These are phyloP conservation scores for Zosterops borbonicus DNA, from an alignment of 2,113 vertebrate genomes.

Conservation along the genomic window DNA sequence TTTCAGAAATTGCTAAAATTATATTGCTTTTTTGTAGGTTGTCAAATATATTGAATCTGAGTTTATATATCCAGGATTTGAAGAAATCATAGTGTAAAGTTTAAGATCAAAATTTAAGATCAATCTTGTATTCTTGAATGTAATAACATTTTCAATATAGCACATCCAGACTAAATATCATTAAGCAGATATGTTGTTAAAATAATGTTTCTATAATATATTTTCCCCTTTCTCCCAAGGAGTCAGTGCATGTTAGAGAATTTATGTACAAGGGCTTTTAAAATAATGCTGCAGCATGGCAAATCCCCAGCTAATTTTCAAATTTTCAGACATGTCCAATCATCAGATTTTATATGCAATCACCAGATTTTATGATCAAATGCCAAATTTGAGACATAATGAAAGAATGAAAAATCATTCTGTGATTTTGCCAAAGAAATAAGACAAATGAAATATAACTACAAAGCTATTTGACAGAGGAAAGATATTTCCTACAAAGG, in stretches of 20 bases:
- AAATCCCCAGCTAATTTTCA: neutral
- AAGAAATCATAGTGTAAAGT: neutral
- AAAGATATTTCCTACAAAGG: neutral
- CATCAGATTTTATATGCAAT: neutral
- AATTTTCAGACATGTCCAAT: neutral
- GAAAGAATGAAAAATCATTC: neutral
- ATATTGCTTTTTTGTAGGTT: neutral
- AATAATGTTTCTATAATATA: neutral
- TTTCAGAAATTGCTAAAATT: neutral
- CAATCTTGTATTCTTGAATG: neutral
- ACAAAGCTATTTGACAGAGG: neutral
- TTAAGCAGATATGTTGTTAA: neutral
- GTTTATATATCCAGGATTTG: neutral
- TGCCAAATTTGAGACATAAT: neutral
- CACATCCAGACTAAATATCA: neutral
- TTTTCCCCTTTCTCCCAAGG: accelerated
- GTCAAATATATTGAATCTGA: neutral
- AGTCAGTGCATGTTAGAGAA: neutral
- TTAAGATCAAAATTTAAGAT: neutral
- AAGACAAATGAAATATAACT: neutral
- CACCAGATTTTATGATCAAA: neutral
- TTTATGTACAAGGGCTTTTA: neutral
- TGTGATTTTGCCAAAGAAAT: neutral
- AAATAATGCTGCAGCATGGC: neutral
- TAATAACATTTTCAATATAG: neutral